Conservation (phyloP, 2,113 vertebrate species). For the Rhizomys pruinosus region DNA sequence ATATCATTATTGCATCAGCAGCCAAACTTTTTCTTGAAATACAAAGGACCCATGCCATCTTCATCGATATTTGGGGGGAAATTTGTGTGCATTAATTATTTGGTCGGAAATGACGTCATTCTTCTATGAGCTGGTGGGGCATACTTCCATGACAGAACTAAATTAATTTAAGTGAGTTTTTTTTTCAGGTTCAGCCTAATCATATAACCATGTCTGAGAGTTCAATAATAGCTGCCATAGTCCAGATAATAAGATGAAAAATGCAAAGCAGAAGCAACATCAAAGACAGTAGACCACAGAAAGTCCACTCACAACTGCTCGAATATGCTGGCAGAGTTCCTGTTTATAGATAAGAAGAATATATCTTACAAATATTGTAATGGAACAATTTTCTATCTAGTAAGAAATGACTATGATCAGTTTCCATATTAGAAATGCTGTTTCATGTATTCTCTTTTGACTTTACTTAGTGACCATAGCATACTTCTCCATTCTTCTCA, state of each 20-base stretch:
- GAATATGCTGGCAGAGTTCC: neutral
- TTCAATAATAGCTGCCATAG: neutral
- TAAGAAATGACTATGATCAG: neutral
- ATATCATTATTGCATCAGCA: neutral
- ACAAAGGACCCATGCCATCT: neutral
- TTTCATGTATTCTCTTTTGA: neutral
- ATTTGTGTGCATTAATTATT: neutral
- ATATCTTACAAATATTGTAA: neutral
- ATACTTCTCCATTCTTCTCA: neutral
- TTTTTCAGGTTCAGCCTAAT: neutral
- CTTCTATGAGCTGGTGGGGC: neutral
- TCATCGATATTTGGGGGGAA: neutral
- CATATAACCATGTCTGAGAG: neutral
- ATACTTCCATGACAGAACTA: neutral
- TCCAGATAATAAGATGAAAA: neutral
- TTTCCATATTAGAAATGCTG: neutral
- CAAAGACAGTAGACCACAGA: neutral
- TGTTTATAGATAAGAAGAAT: neutral
- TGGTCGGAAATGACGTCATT: neutral
- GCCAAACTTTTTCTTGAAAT: neutral
- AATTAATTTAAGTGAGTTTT: conserved; percentile 5
- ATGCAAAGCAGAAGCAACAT: neutral
- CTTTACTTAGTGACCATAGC: neutral
- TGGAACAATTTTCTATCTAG: neutral
- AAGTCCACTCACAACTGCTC: neutral